Evolutionary conservation across 2,888 invertebrate genomes (phyloP), one percentile per base, ranked within the genome.

Genomic region (Coecobrya sp.): DNA sequence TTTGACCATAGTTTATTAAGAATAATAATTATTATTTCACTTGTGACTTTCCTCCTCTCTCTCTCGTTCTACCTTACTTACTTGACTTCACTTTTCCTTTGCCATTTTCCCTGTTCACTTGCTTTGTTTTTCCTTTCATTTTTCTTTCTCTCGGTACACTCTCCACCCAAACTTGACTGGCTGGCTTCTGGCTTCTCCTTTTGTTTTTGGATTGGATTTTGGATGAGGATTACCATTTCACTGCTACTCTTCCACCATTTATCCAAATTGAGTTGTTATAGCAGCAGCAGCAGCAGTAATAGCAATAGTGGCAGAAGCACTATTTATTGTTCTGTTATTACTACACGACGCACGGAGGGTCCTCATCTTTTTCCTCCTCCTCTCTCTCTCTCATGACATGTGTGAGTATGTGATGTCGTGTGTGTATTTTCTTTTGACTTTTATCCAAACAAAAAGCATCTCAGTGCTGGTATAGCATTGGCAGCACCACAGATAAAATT

Each of bases 361-460:
- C 49, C 59, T 19, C 22, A 5, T 59, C 59, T 13, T 59, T 55
- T 19, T 59, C 22, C 59, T 59, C 59, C 3, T 8, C 19, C 45
- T 76, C 22, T 25, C 49, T 8, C 11, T 45, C 8, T n/a, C 55
- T 81, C 81, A 81, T 59, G 81, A 30, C 81, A 81, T 81, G 81
- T 81, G 81, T 81, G 81, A 81, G 55, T 52, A 52, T 76, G 76
- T 76, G 42, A 36, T 36, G 70, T n/a, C n/a, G n/a, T n/a, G n/a
- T n/a, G n/a, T n/a, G n/a, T 70, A 45, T 73, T 73, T 73, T 73
- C 73, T 73, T 65, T 73, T 73, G 42, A 55, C 52, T 52, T 68
- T 79, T 79, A 25, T 79, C 79, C 79, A 79, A 79, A 79, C 79
- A 79, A 79, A n/a, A 59, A 59, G 59, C 1, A 1, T 16, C 36